phyloP scores from a whole-genome alignment of 1,140 invertebrate species.

The Bombyx mori region DNA sequence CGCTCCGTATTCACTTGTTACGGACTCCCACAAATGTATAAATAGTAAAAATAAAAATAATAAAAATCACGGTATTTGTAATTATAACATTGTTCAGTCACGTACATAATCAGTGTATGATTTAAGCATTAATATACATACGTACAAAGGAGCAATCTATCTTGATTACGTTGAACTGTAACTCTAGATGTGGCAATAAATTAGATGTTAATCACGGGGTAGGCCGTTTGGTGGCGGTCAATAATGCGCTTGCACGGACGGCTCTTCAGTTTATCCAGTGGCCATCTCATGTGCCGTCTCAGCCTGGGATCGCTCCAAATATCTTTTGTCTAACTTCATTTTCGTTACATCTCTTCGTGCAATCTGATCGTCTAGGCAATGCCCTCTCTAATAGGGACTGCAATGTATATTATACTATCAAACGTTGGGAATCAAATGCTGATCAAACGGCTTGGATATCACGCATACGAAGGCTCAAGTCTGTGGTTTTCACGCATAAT shows the following conservation, averaged over 20 bases:
- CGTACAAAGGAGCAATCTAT: slow-evolving; percentile 23
- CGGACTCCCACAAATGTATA: too few relatives aligned
- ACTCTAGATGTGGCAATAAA: slow-evolving; percentile 29
- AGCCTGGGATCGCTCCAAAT: background rate
- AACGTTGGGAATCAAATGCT: too few relatives aligned
- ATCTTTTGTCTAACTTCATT: background rate
- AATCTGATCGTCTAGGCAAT: background rate
- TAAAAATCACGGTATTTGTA: background rate
- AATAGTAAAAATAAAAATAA: too few relatives aligned
- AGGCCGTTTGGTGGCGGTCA: slow-evolving; percentile 23
- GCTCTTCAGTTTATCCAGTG: slow-evolving; percentile 2
- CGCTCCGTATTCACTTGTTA: too few relatives aligned
- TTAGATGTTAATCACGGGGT: slow-evolving; percentile 40
- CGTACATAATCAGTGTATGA: slow-evolving; percentile 16
- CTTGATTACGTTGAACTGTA: slow-evolving; percentile 27
- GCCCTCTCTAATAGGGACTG: background rate
- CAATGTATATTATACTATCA: too few relatives aligned
- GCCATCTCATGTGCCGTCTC: background rate
- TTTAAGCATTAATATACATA: slow-evolving; percentile 9
- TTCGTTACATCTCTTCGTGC: background rate
- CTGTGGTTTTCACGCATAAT: too few relatives aligned
- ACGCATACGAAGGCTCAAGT: too few relatives aligned
- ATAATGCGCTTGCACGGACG: slow-evolving; percentile 19
- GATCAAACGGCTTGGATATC: too few relatives aligned
- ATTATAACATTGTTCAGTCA: slow-evolving; percentile 14